Conservation (phyloP, 2,888 invertebrate genomes). For the Glyphotaelius pellucidus region DNA sequence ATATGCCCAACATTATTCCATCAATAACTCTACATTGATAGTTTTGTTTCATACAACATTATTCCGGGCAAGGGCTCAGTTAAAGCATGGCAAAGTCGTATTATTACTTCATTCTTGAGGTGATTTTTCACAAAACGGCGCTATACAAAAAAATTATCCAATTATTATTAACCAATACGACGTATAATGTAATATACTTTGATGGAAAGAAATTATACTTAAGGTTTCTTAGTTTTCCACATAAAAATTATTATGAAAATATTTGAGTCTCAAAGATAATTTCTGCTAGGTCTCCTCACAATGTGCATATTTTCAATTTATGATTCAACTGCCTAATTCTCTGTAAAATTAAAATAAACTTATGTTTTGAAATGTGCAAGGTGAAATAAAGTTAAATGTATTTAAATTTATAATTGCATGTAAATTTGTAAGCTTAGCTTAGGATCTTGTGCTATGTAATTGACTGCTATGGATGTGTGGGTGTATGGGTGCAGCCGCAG, state of each 20-base stretch:
- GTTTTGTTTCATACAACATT: no score
- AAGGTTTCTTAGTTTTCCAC: background rate
- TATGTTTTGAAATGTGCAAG: background rate
- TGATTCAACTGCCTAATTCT: background rate
- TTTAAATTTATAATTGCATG: slow-evolving; percentile 2
- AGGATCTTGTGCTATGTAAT: background rate
- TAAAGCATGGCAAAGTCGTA: no score
- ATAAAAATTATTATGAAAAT: background rate
- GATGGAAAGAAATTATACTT: background rate
- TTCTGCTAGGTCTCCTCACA: background rate
- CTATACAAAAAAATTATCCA: no score
- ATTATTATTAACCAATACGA: background rate
- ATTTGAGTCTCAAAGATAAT: background rate
- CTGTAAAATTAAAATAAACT: background rate
- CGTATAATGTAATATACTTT: background rate
- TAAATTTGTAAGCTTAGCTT: background rate
- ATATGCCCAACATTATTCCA: no score
- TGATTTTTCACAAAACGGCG: no score
- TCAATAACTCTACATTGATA: no score
- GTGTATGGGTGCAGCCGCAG: background rate
- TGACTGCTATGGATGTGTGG: background rate
- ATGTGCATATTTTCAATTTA: background rate
- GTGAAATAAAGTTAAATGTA: background rate
- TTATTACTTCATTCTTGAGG: no score
- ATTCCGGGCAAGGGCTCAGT: no score